Percentiles rank a stretch among this genome's conserved stretches.
phyloP scores from a whole-genome alignment of 1,140 invertebrate species.

The Oryctes rhinoceros region DNA sequence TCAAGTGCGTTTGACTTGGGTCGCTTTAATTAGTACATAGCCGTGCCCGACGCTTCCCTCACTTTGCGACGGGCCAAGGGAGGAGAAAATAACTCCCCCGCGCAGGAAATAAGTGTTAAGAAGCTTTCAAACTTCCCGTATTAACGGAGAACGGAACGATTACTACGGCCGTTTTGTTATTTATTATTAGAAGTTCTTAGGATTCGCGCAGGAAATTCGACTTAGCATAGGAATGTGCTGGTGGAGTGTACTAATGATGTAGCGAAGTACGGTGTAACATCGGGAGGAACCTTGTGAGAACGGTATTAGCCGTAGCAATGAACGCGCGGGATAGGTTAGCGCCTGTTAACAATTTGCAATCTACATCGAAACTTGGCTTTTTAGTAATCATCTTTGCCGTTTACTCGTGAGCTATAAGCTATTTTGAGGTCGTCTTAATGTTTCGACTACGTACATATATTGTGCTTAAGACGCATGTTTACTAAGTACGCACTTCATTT shows the following conservation, averaged over 20 bases:
- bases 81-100: background rate
- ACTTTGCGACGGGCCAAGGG: background rate
- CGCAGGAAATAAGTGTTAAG: slow-evolving; percentile 6
- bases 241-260: background rate
- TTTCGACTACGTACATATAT: background rate
- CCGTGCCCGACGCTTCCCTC: background rate
- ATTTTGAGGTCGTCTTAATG: background rate
- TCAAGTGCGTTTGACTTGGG: slow-evolving; percentile 17
- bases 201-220: background rate
- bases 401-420: background rate
- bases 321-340: background rate
- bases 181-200: slow-evolving; percentile 19
- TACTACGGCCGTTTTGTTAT: slow-evolving; percentile 16
- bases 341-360: slow-evolving; percentile 4
- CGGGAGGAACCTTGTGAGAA: background rate
- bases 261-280: background rate
- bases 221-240: background rate
- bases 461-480: background rate
- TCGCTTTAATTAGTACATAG: background rate
- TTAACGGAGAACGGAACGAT: background rate
- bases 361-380: slow-evolving; percentile 3
- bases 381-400: background rate
- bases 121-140: background rate
- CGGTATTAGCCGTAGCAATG: slow-evolving; percentile 1
- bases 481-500: too few relatives aligned